These are phyloP conservation scores for Kryptolebias marmoratus DNA, from an alignment of 2,113 vertebrate genomes.

Conservation along the genomic window DNA sequence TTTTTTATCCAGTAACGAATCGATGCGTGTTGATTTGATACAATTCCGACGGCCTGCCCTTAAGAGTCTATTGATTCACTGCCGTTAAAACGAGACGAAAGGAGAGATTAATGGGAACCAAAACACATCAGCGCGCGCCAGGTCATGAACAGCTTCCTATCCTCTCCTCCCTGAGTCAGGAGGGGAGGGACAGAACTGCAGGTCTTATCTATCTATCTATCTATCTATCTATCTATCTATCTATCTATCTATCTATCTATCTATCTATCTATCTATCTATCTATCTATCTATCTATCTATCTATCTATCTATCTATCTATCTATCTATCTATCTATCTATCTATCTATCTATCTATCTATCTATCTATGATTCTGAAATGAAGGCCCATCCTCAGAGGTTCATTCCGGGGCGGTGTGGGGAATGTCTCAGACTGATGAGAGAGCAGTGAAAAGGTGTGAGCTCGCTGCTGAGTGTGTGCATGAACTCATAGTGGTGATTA, in stretches of 20 bases:
- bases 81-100: slow-evolving; percentile 31
- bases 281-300: slow-evolving; percentile 43
- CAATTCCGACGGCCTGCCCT: slow-evolving; percentile 11
- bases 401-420: slow-evolving; percentile 68
- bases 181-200: slow-evolving; percentile 22
- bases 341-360: slow-evolving; percentile 41
- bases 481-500: slow-evolving; percentile 38
- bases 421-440: slow-evolving; percentile 74
- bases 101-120: slow-evolving; percentile 32
- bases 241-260: slow-evolving; percentile 42
- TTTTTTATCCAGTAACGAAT: slow-evolving; percentile 46
- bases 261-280: slow-evolving; percentile 40
- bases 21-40: slow-evolving; percentile 26
- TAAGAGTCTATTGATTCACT: slow-evolving; percentile 46
- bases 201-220: slow-evolving; percentile 6
- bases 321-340: slow-evolving; percentile 39
- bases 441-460: slow-evolving; percentile 44
- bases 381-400: slow-evolving; percentile 54
- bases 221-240: slow-evolving; percentile 40
- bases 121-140: slow-evolving; percentile 28
- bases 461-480: slow-evolving; percentile 45
- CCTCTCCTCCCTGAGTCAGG: slow-evolving; percentile 31
- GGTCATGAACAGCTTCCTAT: slow-evolving; percentile 33
- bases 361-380: slow-evolving; percentile 37
- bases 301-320: slow-evolving; percentile 37